Evolutionary conservation across 2,113 vertebrate genomes (phyloP), one percentile per base, ranked within the genome.

Genomic region (Vombatus ursinus): DNA sequence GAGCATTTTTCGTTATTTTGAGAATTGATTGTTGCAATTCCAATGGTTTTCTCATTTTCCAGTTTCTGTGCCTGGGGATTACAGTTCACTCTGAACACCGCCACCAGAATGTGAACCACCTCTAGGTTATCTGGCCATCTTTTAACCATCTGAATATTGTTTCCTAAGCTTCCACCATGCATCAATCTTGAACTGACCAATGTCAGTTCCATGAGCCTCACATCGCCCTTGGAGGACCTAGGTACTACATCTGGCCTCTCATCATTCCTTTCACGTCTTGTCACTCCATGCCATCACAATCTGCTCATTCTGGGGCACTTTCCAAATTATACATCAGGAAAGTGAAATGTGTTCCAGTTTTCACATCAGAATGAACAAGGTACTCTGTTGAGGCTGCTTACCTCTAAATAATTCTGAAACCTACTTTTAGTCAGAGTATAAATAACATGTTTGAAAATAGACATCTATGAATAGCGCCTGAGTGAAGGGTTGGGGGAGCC

Each of bases 351-450:
- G 52, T 96, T 96, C 96, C 57, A 37, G 89, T 97, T 91, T 96
- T 94, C 96, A 95, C 93, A 97, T 96, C 91, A 97, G 94, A 97
- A 97, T 96, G 96, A 95, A 97, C 96, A 84, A 94, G 96, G 96
- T 97, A 95, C 68, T 96, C 90, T 97, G 94, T 97, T 96, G 95
- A 96, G 96, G 91, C 93, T 98, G 91, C 95, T 89, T 90, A 91
- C 50, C 94, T 96, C 94, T 95, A 96, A 97, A 96, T 97, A 97
- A 96, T 95, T 95, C 95, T 96, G 96, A 97, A 96, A 94, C 97
- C 98, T 96, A 96, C 97, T 97, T 97, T 97, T 98, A 97, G 97
- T 94, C 96, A 84, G 96, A 84, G n/a, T 97, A 97, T 96, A 98
- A 98, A 97, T 98, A 97, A 96, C 95, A n/a, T 28, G 61, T 91